These are phyloP conservation scores for Micropterix aruncella DNA, from an alignment of 2,888 invertebrate species.

Conservation along the genomic window DNA sequence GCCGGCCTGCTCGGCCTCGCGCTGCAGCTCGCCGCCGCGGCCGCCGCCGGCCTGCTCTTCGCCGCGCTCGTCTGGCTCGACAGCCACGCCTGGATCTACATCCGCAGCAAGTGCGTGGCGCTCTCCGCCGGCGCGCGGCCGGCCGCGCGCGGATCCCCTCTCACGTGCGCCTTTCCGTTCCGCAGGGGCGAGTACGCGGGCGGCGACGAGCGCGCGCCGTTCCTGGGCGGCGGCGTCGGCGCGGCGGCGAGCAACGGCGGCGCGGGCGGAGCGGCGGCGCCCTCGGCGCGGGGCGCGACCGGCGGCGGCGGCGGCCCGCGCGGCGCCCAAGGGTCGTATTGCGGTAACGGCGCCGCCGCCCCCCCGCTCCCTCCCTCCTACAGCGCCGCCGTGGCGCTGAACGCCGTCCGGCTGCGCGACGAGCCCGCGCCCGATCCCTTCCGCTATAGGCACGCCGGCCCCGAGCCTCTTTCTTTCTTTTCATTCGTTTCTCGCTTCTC, in stretches of 20 bases:
- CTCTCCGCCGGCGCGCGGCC: conserved; percentile 51
- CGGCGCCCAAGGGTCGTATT: conserved; percentile 47
- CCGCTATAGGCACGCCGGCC: conserved; percentile 7
- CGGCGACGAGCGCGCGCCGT: conserved; percentile 75
- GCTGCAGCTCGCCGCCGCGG: conserved; percentile 75
- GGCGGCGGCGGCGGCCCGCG: conserved; percentile 18
- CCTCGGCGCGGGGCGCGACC: conserved; percentile 15
- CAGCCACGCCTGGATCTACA: conserved; percentile 95
- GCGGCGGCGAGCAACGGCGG: conserved; percentile 22
- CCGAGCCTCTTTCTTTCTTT: background rate
- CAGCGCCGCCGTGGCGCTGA: conserved; percentile 42
- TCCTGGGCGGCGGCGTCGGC: conserved; percentile 42
- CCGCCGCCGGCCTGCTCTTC: conserved; percentile 77
- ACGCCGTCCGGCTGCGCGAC: conserved; percentile 29
- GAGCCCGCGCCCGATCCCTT: conserved; percentile 28
- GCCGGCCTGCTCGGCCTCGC: conserved; percentile 70
- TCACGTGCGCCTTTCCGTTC: conserved; percentile 15
- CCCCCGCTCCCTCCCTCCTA: conserved; percentile 28
- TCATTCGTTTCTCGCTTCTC: no score
- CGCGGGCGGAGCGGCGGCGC: conserved; percentile 29
- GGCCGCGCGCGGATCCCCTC: conserved; percentile 76
- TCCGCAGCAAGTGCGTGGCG: conserved; percentile 64
- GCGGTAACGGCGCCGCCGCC: conserved; percentile 42
- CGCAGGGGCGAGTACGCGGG: conserved; percentile 63
- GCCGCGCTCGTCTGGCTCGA: conserved; percentile 89